Percentiles rank a stretch among this genome's conserved stretches.
Evolutionary conservation across 2,113 vertebrate genomes (phyloP).

Genomic region (Empidonax traillii): DNA sequence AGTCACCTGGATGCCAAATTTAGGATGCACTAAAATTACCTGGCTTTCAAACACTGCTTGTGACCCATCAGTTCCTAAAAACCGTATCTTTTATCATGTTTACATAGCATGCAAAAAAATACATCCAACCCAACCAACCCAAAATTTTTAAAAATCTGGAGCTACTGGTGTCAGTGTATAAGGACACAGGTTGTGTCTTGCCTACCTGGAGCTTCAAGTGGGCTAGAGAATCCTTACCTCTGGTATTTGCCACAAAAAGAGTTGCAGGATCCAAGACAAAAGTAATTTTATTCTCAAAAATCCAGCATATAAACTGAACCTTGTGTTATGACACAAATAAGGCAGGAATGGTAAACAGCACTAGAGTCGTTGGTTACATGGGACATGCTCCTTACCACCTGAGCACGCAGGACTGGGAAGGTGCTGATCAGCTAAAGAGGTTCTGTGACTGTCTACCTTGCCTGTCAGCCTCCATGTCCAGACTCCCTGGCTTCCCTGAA

Average conservation of each 20-base stretch:
- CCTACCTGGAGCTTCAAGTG: not conserved
- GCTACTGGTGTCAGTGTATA: not conserved
- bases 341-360: not conserved
- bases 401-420: rapidly evolving
- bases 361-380: not conserved
- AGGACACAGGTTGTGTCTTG: not conserved
- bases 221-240: not conserved
- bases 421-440: not conserved
- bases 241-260: not conserved
- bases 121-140: not conserved
- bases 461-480: not conserved
- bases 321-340: not conserved
- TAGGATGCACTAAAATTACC: not conserved
- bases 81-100: not conserved
- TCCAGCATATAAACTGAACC: not conserved
- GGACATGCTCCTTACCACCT: not conserved
- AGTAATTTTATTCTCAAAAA: not conserved
- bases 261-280: not conserved
- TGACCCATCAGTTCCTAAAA: not conserved
- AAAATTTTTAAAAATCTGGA: not conserved
- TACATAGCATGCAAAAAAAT: not conserved
- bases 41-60: not conserved
- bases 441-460: not conserved
- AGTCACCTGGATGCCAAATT: not conserved
- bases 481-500: not conserved